Conservation (phyloP, 2,797 vertebrate genomes). For the Anas bernieri region DNA sequence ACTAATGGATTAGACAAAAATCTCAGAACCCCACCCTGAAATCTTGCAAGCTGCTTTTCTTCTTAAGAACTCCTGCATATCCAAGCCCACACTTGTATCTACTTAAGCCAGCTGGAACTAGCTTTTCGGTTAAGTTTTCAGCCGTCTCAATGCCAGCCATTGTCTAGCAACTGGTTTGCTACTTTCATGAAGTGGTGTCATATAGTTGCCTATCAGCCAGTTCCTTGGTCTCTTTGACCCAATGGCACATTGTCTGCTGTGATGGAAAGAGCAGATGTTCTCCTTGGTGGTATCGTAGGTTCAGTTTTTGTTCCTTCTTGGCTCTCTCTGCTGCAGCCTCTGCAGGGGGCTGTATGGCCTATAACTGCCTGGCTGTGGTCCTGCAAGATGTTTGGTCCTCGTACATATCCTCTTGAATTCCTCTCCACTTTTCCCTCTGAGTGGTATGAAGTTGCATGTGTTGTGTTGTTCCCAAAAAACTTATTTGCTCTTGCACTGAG, state of each 20-base stretch:
- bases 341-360: not conserved
- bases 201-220: not conserved
- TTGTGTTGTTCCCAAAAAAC: too few relatives aligned
- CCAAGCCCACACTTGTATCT: slow-evolving; percentile 40
- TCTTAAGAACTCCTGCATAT: slow-evolving; percentile 16
- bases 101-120: slow-evolving; percentile 31
- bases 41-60: slow-evolving; percentile 37
- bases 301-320: not conserved
- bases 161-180: slow-evolving; percentile 19
- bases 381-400: not conserved
- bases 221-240: not conserved
- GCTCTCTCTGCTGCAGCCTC: not conserved
- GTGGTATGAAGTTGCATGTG: not conserved
- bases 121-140: slow-evolving; percentile 32
- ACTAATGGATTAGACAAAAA: not conserved
- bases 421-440: not conserved
- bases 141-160: slow-evolving; percentile 23
- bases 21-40: slow-evolving; percentile 28
- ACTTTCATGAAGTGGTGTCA: not conserved
- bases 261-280: not conserved
- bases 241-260: accelerated
- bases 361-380: not conserved
- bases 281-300: not conserved
- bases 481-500: not conserved
- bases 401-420: not conserved